phyloP scores from a whole-genome alignment of 2,888 invertebrate genomes.

The Taenaris catops region DNA sequence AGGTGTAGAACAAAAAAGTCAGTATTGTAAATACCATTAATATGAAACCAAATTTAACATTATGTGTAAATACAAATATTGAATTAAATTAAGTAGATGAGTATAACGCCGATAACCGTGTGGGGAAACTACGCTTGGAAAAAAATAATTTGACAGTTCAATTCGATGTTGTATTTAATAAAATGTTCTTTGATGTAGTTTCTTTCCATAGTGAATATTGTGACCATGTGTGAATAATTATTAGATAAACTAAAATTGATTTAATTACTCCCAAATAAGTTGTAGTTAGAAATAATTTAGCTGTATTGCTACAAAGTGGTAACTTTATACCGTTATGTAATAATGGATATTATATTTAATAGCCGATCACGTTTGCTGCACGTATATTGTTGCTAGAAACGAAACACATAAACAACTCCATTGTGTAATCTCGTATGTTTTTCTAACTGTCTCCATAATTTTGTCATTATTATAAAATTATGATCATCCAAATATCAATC shows the following conservation, averaged over 20 bases:
- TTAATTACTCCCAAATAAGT: conserved; percentile 1
- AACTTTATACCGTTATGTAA: too few species aligned
- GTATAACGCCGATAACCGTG: conserved; percentile 60
- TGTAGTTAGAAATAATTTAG: background rate
- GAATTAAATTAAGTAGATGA: conserved; percentile 19
- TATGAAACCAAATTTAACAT: conserved; percentile 26
- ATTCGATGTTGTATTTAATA: conserved; percentile 64
- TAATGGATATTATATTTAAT: too few species aligned
- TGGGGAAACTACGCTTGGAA: conserved; percentile 80
- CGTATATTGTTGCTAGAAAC: too few species aligned
- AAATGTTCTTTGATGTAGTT: conserved; percentile 67
- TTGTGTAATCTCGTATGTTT: too few species aligned
- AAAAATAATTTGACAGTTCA: conserved; percentile 63
- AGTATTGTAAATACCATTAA: conserved; percentile 55
- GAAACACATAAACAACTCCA: too few species aligned
- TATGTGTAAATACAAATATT: conserved; percentile 17
- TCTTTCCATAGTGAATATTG: conserved; percentile 56
- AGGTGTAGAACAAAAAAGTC: conserved; percentile 23
- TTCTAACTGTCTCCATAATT: too few species aligned
- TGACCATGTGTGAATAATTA: conserved; percentile 28
- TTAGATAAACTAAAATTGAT: background rate
- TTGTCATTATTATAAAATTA: too few species aligned
- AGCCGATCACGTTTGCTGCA: too few species aligned
- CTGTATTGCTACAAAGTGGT: too few species aligned
- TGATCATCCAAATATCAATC: too few species aligned